Base-by-base conservation (phyloP, 1,140 invertebrate genomes). In the Zaprionus gabonicus region DNA sequence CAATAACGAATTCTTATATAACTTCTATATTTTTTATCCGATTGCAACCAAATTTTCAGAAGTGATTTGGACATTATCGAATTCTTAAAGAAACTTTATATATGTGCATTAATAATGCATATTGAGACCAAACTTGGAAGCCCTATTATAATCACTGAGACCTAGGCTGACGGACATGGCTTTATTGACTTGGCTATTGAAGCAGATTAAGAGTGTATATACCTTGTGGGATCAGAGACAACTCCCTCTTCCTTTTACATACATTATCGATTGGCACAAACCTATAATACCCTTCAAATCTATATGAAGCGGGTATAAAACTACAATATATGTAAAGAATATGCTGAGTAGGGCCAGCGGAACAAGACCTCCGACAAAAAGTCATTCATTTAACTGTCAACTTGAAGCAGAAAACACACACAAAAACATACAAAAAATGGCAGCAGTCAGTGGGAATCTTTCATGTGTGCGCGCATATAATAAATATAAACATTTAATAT, bases 401-500 rank as follows among this genome's bases (percentile, higher is more conserved):
- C 25, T 34, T 17, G 51, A 1, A 23, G 13, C 13, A 41, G 38
- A n/a, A n/a, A 41, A n/a, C 31, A 31, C 31, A 31, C 28, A 34
- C 31, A 10, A 0, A 34, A 3, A 10, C 7, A 34, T 3, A 34
- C 31, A 25, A 17, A 51, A 57, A 65, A 65, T 64, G 46, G 28
- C 60, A n/a, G 20, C 41, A 46, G 41, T 46, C 2, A 38, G 36
- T 38, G 41, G 41, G 17, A 46, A 34, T 34, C n/a, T 46, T 46
- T 17, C 46, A 49, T 51, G 20, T 51, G 46, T 31, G 7, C 20
- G 53, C 4, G 51, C 17, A 49, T 51, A 51, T 60, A 60, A 59
- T 60, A 60, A 69, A 60, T 58, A 36, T 77, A 72, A 63, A 68
- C 49, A 77, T 77, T 77, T 77, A 73, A 77, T 77, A 73, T 77